phyloP scores from a whole-genome alignment of 2,888 invertebrate genomes.

The Leucoptera coffeella region DNA sequence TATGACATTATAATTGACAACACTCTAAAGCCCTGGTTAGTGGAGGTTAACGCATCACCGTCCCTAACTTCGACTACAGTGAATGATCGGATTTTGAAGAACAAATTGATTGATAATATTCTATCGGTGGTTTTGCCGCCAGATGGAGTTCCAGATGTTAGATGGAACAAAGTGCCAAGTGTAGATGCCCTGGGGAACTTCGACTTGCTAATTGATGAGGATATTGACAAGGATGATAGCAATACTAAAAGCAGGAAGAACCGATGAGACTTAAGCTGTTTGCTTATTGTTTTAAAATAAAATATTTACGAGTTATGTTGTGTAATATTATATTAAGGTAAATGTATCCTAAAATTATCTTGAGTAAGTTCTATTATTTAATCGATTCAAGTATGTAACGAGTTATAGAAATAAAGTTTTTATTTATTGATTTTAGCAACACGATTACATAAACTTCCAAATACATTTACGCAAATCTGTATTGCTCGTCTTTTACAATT shows the following conservation, averaged over 20 bases:
- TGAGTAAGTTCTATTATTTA: too few species aligned
- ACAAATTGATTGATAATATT: constrained; percentile 89
- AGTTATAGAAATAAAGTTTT: too few species aligned
- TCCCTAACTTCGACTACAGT: constrained; percentile 91
- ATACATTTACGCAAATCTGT: too few species aligned
- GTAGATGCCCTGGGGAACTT: constrained; percentile 76
- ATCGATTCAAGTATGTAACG: too few species aligned
- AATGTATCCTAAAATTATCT: too few species aligned
- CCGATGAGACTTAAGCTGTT: constrained; percentile 8
- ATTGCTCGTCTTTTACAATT: too few species aligned
- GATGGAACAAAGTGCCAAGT: constrained; percentile 78
- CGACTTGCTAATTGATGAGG: constrained; percentile 79
- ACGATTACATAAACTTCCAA: too few species aligned
- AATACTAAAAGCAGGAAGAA: constrained; percentile 14
- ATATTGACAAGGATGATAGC: constrained; percentile 61
- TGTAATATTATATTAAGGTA: too few species aligned
- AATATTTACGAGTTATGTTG: constrained; percentile 1
- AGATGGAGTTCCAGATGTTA: constrained; percentile 80
- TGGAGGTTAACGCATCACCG: constrained; percentile 94
- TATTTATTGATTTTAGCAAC: too few species aligned
- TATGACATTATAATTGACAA: constrained; percentile 96
- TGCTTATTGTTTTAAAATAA: too few species aligned
- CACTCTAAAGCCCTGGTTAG: constrained; percentile 88
- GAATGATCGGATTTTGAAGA: constrained; percentile 89
- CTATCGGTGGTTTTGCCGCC: constrained; percentile 85